Base-by-base conservation (phyloP, 1,140 invertebrate species). In the Drosophila ohnishii region DNA sequence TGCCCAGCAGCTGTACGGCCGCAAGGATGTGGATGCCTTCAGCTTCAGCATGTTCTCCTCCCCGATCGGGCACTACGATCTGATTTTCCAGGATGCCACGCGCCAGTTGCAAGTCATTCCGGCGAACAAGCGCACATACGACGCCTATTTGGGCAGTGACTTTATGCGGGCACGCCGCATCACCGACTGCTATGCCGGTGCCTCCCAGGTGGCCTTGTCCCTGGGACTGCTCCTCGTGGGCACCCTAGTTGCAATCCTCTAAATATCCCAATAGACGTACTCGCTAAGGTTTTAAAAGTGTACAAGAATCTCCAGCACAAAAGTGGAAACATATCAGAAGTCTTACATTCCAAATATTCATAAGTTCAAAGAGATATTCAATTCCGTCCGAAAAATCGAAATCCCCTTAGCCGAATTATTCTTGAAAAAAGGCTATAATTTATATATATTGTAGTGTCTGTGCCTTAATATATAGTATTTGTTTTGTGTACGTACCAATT, bases 41-140 rank as follows among this genome's bases (percentile, higher is more conserved):
- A 96, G 96, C 82, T 97, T 97, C 90, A 96, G 96, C 72, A 97
- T 98, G 96, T 98, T 97, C 90, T 95, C 94, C 58, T 98, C 97
- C 0, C 91, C 93, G 14, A 93, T 95, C 3, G 96, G 96, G 0
- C 96, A 95, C 87, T 95, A 95, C 48, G 97, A 98, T 92, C 92
- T 98, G 0, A 98, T 98, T 70, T 98, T 98, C 92, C 97, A 97
- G 92, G 97, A 98, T 91, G 96, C 97, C 0, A 96, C 97, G 0
- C 95, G 97, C 32, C 96, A 97, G 78, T 92, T 98, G n/a, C 93
- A 94, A 71, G 92, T 96, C 0, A 93, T 98, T 28, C 93, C 94
- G 5, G 92, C 93, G 28, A 92, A 93, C 2, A 91, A 95, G 78
- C 92, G 96, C 14, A 92, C 95, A 50, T 94, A 94, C 5, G 90